phyloP scores from a whole-genome alignment of 37 sponge, comb jelly and placozoan species.

The Halichondria panicea region DNA sequence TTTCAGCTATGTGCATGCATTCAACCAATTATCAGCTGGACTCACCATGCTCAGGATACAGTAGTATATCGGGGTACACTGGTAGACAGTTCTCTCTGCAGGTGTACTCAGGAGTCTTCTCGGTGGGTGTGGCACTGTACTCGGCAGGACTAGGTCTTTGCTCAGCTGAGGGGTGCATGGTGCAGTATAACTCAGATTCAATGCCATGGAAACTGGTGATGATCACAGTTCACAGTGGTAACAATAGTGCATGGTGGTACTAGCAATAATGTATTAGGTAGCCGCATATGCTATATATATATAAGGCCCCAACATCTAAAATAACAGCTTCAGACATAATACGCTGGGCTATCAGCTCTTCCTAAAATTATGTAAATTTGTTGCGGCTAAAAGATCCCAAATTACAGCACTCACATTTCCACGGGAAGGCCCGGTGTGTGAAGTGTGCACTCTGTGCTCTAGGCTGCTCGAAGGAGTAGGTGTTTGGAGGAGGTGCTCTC shows the following conservation, averaged over 20 bases:
- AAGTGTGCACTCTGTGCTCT: neutral
- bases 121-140: constrained; percentile 13
- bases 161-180: constrained; percentile 9
- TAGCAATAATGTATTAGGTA: neutral
- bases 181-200: too few relatives aligned
- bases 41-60: constrained; percentile 37
- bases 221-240: neutral
- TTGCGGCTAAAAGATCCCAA: too few relatives aligned
- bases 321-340: too few relatives aligned
- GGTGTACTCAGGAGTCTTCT: constrained; percentile 42
- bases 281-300: too few relatives aligned
- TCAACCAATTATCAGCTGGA: too few relatives aligned
- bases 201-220: neutral
- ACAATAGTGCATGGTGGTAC: neutral
- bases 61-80: constrained; percentile 52
- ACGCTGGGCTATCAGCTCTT: neutral
- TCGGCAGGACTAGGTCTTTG: constrained; percentile 37
- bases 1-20: too few relatives aligned
- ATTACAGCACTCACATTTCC: too few relatives aligned
- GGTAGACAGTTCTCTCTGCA: constrained; percentile 50
- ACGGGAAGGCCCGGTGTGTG: constrained; percentile 2
- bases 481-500: neutral
- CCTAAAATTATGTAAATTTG: neutral
- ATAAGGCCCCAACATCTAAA: too few relatives aligned
- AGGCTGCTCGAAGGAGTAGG: neutral